Evolutionary conservation across 2,113 vertebrate species (phyloP).

Genomic region (Ramphastos sulfuratus): DNA sequence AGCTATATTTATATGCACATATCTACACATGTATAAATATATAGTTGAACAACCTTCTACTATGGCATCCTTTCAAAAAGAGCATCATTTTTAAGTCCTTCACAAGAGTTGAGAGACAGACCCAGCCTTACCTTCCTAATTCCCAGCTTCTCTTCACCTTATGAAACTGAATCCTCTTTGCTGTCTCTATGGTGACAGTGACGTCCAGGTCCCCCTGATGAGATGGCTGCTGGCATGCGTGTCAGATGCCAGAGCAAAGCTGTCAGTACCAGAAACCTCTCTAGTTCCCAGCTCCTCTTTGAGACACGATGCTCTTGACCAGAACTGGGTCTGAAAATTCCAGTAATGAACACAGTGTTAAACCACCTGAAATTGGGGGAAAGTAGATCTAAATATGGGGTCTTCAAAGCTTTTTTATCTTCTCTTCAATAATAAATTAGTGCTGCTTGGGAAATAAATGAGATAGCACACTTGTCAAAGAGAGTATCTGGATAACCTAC

Average conservation of each 20-base stretch:
- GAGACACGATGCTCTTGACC: not conserved
- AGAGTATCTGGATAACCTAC: not conserved
- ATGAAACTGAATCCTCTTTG: constrained; percentile 66
- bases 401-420: not conserved
- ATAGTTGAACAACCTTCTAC: not conserved
- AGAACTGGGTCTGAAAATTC: not conserved
- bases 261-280: not conserved
- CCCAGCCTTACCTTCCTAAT: constrained; percentile 55
- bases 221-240: not conserved
- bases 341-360: not conserved
- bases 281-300: not conserved
- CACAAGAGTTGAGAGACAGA: not conserved
- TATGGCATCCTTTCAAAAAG: not conserved
- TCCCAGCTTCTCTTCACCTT: constrained; percentile 52
- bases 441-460: not conserved
- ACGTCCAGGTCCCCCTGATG: not conserved
- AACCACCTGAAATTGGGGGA: not conserved
- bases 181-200: constrained; percentile 75
- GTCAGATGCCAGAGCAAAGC: not conserved
- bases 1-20: not conserved
- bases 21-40: not conserved
- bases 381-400: not conserved
- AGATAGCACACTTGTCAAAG: not conserved
- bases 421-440: constrained; percentile 1
- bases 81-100: not conserved